Conservation (phyloP, 2,888 invertebrate genomes). For the Fragum sueziense region DNA sequence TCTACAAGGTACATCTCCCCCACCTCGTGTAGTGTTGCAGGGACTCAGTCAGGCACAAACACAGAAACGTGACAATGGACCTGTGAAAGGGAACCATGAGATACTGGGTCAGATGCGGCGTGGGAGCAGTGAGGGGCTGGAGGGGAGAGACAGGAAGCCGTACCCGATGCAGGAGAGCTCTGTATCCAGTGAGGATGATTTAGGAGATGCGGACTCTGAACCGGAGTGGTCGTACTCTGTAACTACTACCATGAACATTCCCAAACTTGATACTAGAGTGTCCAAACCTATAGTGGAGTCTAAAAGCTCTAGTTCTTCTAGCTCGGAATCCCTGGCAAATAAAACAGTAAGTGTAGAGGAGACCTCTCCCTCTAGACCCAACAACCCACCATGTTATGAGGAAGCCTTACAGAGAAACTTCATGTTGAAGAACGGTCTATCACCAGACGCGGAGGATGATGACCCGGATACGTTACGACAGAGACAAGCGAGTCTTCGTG, state of each 20-base stretch:
- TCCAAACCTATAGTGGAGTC: conserved; percentile 41
- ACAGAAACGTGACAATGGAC: conserved; percentile 51
- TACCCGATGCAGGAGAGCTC: conserved; percentile 57
- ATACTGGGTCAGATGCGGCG: conserved; percentile 61
- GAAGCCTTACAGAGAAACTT: conserved; percentile 75
- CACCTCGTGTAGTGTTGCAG: conserved; percentile 70
- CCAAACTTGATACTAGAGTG: conserved; percentile 39
- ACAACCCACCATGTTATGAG: conserved; percentile 75
- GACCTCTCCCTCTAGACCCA: conserved; percentile 61
- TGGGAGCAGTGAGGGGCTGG: conserved; percentile 51
- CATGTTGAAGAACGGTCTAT: conserved; percentile 64
- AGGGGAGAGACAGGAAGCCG: conserved; percentile 30
- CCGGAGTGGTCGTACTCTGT: conserved; percentile 33
- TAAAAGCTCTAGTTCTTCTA: conserved; percentile 1
- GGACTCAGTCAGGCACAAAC: conserved; percentile 54
- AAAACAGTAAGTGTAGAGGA: conserved; percentile 43
- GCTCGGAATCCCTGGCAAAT: conserved; percentile 45
- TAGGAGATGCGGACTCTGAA: conserved; percentile 42
- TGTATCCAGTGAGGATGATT: conserved; percentile 56
- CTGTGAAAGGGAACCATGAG: conserved; percentile 69
- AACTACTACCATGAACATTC: conserved; percentile 43
- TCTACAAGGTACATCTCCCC: conserved; percentile 71
- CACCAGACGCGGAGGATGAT: conserved; percentile 62
- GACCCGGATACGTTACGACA: conserved; percentile 65
- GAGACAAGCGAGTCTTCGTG: conserved; percentile 71